phyloP scores from a whole-genome alignment of 2,888 invertebrate genomes.

The Acrocyrtus sp. region DNA sequence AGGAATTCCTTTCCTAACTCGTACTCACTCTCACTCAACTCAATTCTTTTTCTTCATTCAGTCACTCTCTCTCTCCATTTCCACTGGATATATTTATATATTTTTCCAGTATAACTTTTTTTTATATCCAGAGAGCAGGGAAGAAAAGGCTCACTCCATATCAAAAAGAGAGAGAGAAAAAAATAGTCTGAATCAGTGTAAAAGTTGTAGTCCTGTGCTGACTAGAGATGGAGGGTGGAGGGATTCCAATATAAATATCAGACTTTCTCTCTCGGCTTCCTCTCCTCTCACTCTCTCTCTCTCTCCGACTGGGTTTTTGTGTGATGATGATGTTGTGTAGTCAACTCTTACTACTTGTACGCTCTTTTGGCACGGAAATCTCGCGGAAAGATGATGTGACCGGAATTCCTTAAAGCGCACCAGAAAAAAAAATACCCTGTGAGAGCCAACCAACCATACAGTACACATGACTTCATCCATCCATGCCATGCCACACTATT shows the following conservation, averaged over 20 bases:
- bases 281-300: constrained; percentile 11
- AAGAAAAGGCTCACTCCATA: constrained; percentile 22
- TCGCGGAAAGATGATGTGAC: constrained; percentile 64
- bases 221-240: too few species aligned
- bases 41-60: constrained; percentile 26
- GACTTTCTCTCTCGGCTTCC: constrained; percentile 2
- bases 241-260: too few species aligned
- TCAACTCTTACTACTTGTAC: constrained; percentile 60
- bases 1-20: constrained; percentile 47
- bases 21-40: constrained; percentile 22
- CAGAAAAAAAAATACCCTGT: constrained; percentile 55
- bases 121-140: neutral
- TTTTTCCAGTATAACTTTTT: too few species aligned
- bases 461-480: constrained; percentile 53
- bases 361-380: constrained; percentile 63
- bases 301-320: constrained; percentile 13
- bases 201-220: too few species aligned
- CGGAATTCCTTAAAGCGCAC: constrained; percentile 61
- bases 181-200: too few species aligned
- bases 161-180: constrained; percentile 1
- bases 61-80: constrained; percentile 23
- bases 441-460: constrained; percentile 55
- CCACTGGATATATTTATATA: too few species aligned
- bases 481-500: constrained; percentile 24
- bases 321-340: too few species aligned